A percentile compares a stretch with the other conserved stretches of the same genome.
Conservation (phyloP, 2,888 invertebrate genomes). For the Oegoconia quadripuncta region DNA sequence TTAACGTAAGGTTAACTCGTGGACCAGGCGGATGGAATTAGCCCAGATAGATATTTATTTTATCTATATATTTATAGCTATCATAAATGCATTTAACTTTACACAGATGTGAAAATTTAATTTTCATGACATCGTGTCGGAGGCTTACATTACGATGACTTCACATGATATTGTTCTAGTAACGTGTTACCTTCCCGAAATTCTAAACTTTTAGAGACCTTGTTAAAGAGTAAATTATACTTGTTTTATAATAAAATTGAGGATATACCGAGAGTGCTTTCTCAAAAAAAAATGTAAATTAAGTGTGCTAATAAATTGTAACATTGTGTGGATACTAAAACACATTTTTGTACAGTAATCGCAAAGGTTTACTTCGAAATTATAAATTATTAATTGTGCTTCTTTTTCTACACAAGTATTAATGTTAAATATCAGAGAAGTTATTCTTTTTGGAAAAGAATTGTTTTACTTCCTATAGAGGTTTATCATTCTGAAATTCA, state of each 20-base stretch:
- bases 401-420: conserved; percentile 40
- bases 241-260: conserved; percentile 23
- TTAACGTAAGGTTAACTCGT: conserved; percentile 66
- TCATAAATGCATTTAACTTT: conserved; percentile 63
- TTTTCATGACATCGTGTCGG: conserved; percentile 44
- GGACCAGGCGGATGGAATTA: conserved; percentile 68
- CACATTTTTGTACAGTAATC: conserved; percentile 40
- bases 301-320: conserved; percentile 42
- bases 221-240: conserved; percentile 10
- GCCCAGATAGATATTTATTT: conserved; percentile 70
- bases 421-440: conserved; percentile 47
- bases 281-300: conserved; percentile 41
- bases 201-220: conserved; percentile 7
- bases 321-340: conserved; percentile 38
- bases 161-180: conserved; percentile 22
- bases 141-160: conserved; percentile 46
- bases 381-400: conserved; percentile 41
- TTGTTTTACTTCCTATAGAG: conserved; percentile 59
- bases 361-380: conserved; percentile 48
- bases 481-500: conserved; percentile 44
- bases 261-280: conserved; percentile 65
- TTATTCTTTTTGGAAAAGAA: conserved; percentile 78
- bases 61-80: conserved; percentile 62
- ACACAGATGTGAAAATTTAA: conserved; percentile 57
- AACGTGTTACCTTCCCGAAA: neutral